Conservation (phyloP, 2,113 vertebrate genomes). For the Amazona vittata region DNA sequence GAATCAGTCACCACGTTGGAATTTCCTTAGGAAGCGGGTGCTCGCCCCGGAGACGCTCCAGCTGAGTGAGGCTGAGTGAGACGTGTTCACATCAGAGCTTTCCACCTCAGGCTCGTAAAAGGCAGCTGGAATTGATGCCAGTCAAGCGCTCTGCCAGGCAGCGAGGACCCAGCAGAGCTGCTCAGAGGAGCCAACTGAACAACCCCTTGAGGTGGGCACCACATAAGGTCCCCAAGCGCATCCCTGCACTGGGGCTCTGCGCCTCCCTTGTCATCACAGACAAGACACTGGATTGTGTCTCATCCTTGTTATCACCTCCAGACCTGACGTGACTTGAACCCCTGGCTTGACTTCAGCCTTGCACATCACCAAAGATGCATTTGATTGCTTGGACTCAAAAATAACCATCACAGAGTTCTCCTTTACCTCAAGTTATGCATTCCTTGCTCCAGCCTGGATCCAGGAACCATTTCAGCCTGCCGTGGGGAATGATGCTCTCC, state of each 20-base stretch:
- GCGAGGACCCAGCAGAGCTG: not conserved
- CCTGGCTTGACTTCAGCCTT: not conserved
- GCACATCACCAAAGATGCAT: not conserved
- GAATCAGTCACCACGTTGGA: conserved; percentile 4
- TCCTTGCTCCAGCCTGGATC: not conserved
- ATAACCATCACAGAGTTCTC: not conserved
- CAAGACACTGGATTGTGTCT: not conserved
- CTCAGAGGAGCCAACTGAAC: not conserved
- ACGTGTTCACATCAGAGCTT: not conserved
- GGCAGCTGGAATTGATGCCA: not conserved
- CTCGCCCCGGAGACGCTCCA: not conserved
- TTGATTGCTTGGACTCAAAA: not conserved
- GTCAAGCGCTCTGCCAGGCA: not conserved
- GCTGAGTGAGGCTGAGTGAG: not conserved
- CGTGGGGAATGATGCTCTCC: not conserved
- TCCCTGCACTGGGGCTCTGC: accelerated
- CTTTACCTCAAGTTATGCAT: not conserved
- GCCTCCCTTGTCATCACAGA: not conserved
- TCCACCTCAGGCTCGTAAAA: not conserved
- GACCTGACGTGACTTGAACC: not conserved
- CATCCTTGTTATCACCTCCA: not conserved
- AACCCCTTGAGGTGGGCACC: not conserved
- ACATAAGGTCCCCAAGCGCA: not conserved
- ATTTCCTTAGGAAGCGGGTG: conserved; percentile 33
- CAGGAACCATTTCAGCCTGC: not conserved